Evolutionary conservation across 2,113 vertebrate genomes (phyloP).

Genomic region (Pollimyrus isidori): DNA sequence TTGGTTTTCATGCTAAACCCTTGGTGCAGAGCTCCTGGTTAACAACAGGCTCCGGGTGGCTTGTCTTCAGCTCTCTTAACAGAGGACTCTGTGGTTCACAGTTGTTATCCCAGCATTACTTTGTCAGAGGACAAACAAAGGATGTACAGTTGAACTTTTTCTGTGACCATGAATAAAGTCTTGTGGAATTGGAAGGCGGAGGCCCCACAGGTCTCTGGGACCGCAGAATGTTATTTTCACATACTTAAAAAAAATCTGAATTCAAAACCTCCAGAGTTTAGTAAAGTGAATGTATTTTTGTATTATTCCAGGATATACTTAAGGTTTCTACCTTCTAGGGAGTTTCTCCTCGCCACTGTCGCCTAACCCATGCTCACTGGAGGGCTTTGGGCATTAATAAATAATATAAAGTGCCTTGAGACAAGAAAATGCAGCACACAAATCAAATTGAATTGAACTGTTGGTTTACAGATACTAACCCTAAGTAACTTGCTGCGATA

Average conservation of each 20-base stretch:
- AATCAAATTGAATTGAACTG: not conserved
- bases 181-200: not conserved
- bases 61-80: not conserved
- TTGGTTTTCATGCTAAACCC: not conserved
- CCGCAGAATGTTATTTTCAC: not conserved
- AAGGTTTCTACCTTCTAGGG: no score
- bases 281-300: not conserved
- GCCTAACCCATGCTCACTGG: no score
- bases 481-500: not conserved
- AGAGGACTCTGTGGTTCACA: not conserved
- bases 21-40: not conserved
- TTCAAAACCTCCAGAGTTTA: not conserved
- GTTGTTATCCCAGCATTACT: not conserved
- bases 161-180: not conserved
- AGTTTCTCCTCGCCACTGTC: no score
- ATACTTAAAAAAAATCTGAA: not conserved
- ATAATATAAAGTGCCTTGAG: no score
- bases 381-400: no score
- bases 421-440: no score
- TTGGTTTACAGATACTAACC: not conserved
- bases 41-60: not conserved
- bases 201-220: not conserved
- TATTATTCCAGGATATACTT: not conserved
- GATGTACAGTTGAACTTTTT: not conserved
- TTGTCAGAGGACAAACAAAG: not conserved